phyloP scores from a whole-genome alignment of 2,888 invertebrate species.

The Leptinotarsa rubiginosa region DNA sequence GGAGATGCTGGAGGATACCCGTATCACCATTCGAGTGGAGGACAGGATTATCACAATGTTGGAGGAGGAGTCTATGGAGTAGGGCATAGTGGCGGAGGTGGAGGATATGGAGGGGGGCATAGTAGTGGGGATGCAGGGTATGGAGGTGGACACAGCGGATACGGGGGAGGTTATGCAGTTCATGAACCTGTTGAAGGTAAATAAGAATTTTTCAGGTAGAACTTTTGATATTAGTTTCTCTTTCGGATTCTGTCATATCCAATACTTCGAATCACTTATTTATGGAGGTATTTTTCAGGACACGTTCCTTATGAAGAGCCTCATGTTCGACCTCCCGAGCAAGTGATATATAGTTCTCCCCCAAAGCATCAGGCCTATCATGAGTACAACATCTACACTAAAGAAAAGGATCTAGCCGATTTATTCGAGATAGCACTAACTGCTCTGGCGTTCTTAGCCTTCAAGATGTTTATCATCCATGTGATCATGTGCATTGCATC shows the following conservation, averaged over 20 bases:
- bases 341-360: constrained; percentile 54
- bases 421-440: constrained; percentile 85
- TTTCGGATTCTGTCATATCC: not conserved
- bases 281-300: constrained; percentile 1
- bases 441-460: constrained; percentile 83
- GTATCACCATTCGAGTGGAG: constrained; percentile 19
- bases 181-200: constrained; percentile 29
- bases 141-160: constrained; percentile 40
- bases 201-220: not conserved
- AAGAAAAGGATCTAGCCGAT: constrained; percentile 76
- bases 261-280: too few relatives aligned
- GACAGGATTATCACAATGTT: constrained; percentile 9
- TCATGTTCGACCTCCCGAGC: constrained; percentile 45
- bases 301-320: constrained; percentile 30
- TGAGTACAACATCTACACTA: constrained; percentile 54
- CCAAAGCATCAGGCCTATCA: constrained; percentile 61
- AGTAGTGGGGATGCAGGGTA: constrained; percentile 48
- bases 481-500: constrained; percentile 79
- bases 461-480: constrained; percentile 84
- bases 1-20: not conserved
- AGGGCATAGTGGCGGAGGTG: constrained; percentile 34
- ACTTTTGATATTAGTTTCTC: not conserved
- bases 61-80: constrained; percentile 44
- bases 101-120: constrained; percentile 14
- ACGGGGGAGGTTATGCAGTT: constrained; percentile 39